Evolutionary conservation across 2,113 vertebrate species (phyloP), one percentile per base, ranked within the genome.

Genomic region (Callithrix jacchus): DNA sequence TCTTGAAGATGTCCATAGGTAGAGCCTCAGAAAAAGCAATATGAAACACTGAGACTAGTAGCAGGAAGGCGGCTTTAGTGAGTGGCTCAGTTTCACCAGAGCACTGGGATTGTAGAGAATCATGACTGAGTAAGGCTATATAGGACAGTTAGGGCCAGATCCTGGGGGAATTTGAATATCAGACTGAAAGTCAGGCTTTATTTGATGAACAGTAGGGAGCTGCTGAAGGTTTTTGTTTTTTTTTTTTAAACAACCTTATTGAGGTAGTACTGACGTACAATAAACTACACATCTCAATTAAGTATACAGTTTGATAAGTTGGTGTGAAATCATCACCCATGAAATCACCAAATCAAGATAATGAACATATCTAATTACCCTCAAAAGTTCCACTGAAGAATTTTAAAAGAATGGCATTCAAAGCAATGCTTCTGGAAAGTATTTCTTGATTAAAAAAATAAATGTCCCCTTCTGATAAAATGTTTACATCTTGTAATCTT

Each of bases 351-450:
- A 52, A n/a, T 84, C 49, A 85, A 86, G 54, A 52, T 54, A 81
- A 64, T 40, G 42, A 73, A 94, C 64, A 83, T 11, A 58, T 35
- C 49, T 80, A 89, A 25, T 95, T 30, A 73, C 14, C 42, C 40
- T 95, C 64, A 76, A 81, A 82, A 85, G 52, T 52, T 89, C 45
- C 32, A 40, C 8, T 61, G 49, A 73, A 76, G 61, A 68, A 77
- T 74, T 89, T 79, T 73, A 80, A 96, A 20, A 84, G 3, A 82
- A 80, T 30, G n/a, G 32, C 21, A 88, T 71, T 81, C 47, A 87
- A 89, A 96, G 30, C 79, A 73, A 73, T 79, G 58, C 14, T 97
- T 64, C 66, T 71, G 73, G 49, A 30, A 95, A 92, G 35, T 56
- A 10, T 91, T 95, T 95, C 27, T 40, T 64, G n/a, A 73, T 87